Evolutionary conservation across 1,140 invertebrate genomes (phyloP), one percentile per base, ranked within the genome.

Genomic region (Diuraphis noxia): DNA sequence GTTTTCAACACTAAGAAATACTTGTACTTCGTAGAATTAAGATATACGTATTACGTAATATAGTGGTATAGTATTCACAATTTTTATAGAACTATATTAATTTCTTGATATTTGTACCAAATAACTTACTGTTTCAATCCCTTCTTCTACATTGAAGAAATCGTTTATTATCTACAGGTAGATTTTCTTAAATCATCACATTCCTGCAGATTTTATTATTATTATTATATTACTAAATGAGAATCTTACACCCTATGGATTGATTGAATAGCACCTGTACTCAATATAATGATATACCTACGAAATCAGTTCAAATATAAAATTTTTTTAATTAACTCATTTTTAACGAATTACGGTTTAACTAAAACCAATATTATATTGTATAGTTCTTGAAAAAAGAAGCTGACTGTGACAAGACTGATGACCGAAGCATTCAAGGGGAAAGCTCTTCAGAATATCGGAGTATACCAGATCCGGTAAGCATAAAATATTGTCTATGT

Each of bases 371-470:
- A 30, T 40, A 49, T 93, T 92, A 93, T 94, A 85, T 93, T 93
- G 92, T 95, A 81, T 95, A 98, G 97, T 97, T 97, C 79, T 94
- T 98, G 93, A 98, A 97, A 94, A 98, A 98, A 95, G 97, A 98
- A 95, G 96, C 97, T 92, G 97, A 97, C 93, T 97, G 97, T 96
- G 96, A 96, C 94, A 92, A 93, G 92, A 93, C 92, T 41, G 96
- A 97, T 93, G 97, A 97, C 92, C 96, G 96, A 93, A 96, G 95
- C 93, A 93, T 92, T 40, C 93, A 92, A 49, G 96, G 94, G 92
- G 96, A 97, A 94, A 95, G 96, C 94, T 96, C 96, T 92, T 95
- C 96, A 92, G 96, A 97, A 92, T 97, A 97, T 93, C 95, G 93
- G 94, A 95, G 96, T 94, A 95, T 96, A 93, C 96, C 97, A 94